phyloP scores from a whole-genome alignment of 2,888 invertebrate genomes.

The Piscicola geometra region DNA sequence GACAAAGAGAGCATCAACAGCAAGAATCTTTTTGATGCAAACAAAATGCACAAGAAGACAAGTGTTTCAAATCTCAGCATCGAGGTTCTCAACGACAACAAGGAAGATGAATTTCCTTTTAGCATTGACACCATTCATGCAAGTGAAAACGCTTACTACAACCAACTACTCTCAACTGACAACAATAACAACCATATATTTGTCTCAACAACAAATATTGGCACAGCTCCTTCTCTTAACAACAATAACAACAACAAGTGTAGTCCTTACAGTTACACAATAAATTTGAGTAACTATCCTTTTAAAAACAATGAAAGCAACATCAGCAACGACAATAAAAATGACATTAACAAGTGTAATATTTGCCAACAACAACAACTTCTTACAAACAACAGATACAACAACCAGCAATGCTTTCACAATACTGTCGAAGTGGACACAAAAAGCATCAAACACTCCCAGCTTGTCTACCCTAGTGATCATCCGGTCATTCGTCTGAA shows the following conservation, averaged over 20 bases:
- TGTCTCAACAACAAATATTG: not conserved
- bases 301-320: not conserved
- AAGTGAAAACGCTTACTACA: not conserved
- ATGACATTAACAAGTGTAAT: slow-evolving; percentile 28
- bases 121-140: no score
- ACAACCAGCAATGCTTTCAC: not conserved
- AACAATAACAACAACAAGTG: not conserved
- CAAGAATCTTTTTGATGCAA: not conserved
- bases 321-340: not conserved
- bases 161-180: not conserved
- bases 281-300: slow-evolving; percentile 27
- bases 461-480: slow-evolving; percentile 25
- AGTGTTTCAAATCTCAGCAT: not conserved
- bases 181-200: slow-evolving; percentile 1
- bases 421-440: not conserved
- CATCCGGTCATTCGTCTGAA: not conserved
- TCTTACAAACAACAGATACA: not conserved
- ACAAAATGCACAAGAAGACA: not conserved
- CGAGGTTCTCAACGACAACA: not conserved
- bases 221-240: not conserved
- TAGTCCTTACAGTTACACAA: slow-evolving; percentile 25
- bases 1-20: slow-evolving; percentile 6
- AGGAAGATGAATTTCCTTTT: no score
- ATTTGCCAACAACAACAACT: slow-evolving; percentile 23
- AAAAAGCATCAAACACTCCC: not conserved